These are phyloP conservation scores for Gobionotothen gibberifrons DNA, from an alignment of 2,797 vertebrate genomes.

Conservation along the genomic window DNA sequence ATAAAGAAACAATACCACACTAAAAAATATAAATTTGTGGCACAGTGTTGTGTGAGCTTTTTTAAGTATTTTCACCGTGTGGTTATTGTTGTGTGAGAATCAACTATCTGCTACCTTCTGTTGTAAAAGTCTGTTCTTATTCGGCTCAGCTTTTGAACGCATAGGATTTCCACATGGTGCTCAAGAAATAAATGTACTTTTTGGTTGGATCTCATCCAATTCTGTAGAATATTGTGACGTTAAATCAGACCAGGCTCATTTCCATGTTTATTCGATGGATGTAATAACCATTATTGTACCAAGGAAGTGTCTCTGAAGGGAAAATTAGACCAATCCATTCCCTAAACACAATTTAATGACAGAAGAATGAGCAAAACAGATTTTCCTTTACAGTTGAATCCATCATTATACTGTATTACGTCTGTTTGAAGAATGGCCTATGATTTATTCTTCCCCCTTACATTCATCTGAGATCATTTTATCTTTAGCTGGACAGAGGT, in stretches of 20 bases:
- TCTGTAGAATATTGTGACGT: neutral
- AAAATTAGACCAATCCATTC: slow-evolving; percentile 54
- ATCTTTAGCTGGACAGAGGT: slow-evolving; percentile 60
- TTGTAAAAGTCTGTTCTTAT: neutral
- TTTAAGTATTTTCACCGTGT: neutral
- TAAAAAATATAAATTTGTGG: neutral
- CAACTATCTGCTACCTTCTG: neutral
- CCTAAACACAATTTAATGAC: slow-evolving; percentile 37
- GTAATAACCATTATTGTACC: slow-evolving; percentile 21
- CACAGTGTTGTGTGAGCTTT: neutral
- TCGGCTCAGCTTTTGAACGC: neutral
- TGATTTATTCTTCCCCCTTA: slow-evolving; percentile 40
- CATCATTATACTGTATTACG: slow-evolving; percentile 48
- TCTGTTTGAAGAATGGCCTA: slow-evolving; percentile 49
- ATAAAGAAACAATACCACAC: too few species aligned
- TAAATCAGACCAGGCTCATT: slow-evolving; percentile 4
- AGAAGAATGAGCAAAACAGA: slow-evolving; percentile 32
- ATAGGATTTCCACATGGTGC: neutral
- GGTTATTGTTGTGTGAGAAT: too few species aligned
- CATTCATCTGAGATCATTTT: slow-evolving; percentile 67
- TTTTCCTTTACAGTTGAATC: slow-evolving; percentile 53
- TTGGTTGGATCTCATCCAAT: neutral
- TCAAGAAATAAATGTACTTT: neutral
- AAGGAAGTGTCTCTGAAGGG: slow-evolving; percentile 29
- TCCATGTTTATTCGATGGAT: slow-evolving; percentile 8